These are phyloP conservation scores for Ceratina calcarata DNA, from an alignment of 1,140 invertebrate species.

Conservation along the genomic window DNA sequence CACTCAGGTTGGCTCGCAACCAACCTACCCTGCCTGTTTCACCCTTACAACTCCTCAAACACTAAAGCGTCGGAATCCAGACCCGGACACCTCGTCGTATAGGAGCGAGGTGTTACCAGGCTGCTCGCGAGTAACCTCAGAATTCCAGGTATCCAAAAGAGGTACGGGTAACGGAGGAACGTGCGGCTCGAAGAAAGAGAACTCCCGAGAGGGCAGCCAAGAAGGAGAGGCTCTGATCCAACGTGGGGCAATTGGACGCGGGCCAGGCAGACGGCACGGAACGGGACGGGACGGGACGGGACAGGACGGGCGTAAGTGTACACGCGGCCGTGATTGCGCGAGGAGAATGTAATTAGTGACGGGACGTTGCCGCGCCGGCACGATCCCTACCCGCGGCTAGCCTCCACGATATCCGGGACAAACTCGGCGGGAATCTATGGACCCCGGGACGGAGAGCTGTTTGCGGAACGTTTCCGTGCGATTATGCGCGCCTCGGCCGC, in stretches of 20 bases:
- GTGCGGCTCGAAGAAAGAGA: neutral
- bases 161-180: neutral
- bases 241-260: slow-evolving; percentile 68
- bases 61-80: neutral
- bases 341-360: slow-evolving; percentile 74
- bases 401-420: slow-evolving; percentile 56
- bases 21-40: neutral
- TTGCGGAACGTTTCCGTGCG: slow-evolving; percentile 55
- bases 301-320: slow-evolving; percentile 51
- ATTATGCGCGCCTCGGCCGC: slow-evolving; percentile 47
- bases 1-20: too few relatives aligned
- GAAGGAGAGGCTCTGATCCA: slow-evolving; percentile 74
- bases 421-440: slow-evolving; percentile 51
- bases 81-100: neutral
- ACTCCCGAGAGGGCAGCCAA: slow-evolving; percentile 51
- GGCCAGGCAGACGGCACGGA: slow-evolving; percentile 62
- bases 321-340: slow-evolving; percentile 69
- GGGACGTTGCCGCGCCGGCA: slow-evolving; percentile 53
- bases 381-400: slow-evolving; percentile 52
- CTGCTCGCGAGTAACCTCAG: slow-evolving; percentile 2
- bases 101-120: slow-evolving; percentile 25
- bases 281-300: slow-evolving; percentile 39
- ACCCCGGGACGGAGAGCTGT: slow-evolving; percentile 44
- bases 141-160: slow-evolving; percentile 21
- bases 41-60: neutral